Base-by-base conservation (phyloP, 2,888 invertebrate species). In the Hipparchia semele region DNA sequence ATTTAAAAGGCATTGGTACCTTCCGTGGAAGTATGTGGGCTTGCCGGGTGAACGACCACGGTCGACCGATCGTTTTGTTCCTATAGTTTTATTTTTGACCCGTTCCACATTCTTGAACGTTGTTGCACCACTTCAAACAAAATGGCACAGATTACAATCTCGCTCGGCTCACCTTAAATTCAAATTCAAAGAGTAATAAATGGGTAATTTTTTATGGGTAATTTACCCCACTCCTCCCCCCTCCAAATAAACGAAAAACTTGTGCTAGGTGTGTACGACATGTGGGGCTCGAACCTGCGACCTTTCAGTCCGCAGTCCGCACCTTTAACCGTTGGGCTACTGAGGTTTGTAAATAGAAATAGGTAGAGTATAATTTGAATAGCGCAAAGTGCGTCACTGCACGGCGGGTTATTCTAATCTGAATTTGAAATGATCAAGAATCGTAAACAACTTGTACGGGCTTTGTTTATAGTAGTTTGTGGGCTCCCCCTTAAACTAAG, bases 351-450 rank as follows among this genome's bases (percentile, higher is more conserved):
- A 53, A 53, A 53, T 53, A 53, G 2, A 4, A 5, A 59, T 59
- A 13, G 6, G 6, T 49, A 49, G 49, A 4, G 3, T 8, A 49
- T 49, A 39, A 39, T 49, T 6, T 49, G 49, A 49, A 49, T 49
- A 49, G 49, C 23, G 39, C 33, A 12, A 39, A 65, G 10, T 65
- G 65, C 65, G 65, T 65, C 65, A 53, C 65, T 53, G 12, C 33
- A 12, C 5, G 10, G 6, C 0, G 6, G 23, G 33, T 33, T 33
- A 23, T 51, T 33, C 12, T 33, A 53, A 65, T 65, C 53, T 65
- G 65, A 65, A 65, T 65, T 65, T 65, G 53, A 65, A 65, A 65
- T 65, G 49, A 53, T 65, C 65, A 4, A 39, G 65, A 53, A 65
- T 12, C 65, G 53, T 65, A 65, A 53, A 64, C 49, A 51, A 64